A percentile compares a stretch with the other conserved stretches of the same genome.
Conservation (phyloP, 2,888 invertebrate genomes). For the Ypsolopha scabrella region DNA sequence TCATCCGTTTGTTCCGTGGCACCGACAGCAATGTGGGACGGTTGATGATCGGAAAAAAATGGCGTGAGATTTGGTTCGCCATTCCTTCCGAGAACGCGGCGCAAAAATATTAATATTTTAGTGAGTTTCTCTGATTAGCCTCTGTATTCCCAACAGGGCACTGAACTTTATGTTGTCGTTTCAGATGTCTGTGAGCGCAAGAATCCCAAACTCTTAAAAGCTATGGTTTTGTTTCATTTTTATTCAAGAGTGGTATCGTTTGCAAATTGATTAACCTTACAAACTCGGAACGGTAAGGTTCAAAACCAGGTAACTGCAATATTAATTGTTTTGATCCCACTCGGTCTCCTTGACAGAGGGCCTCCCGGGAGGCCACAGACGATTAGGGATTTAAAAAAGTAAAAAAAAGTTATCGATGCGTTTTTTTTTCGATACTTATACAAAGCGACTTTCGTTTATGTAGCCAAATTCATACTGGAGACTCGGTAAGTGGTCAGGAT, state of each 20-base stretch:
- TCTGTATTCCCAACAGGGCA: neutral
- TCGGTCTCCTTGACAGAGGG: slow-evolving; percentile 22
- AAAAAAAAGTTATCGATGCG: too few species aligned
- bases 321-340: slow-evolving; percentile 60
- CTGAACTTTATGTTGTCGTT: neutral
- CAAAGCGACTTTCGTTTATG: too few species aligned
- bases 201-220: neutral
- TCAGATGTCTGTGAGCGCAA: slow-evolving; percentile 6
- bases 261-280: slow-evolving; percentile 57
- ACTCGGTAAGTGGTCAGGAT: too few species aligned
- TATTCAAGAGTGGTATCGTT: slow-evolving; percentile 27
- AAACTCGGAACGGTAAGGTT: slow-evolving; percentile 37
- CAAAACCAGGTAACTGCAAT: slow-evolving; percentile 43
- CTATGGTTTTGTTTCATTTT: slow-evolving; percentile 18
- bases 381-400: slow-evolving; percentile 4
- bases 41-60: slow-evolving; percentile 56
- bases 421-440: too few species aligned
- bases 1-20: neutral
- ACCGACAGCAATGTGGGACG: slow-evolving; percentile 1
- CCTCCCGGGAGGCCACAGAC: slow-evolving; percentile 16
- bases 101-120: slow-evolving; percentile 21
- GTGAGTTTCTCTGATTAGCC: slow-evolving; percentile 50
- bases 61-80: slow-evolving; percentile 38
- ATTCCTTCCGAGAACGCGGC: slow-evolving; percentile 20
- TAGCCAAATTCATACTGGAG: too few species aligned